Conservation (phyloP, 2,797 vertebrate genomes). For the Varecia variegata region DNA sequence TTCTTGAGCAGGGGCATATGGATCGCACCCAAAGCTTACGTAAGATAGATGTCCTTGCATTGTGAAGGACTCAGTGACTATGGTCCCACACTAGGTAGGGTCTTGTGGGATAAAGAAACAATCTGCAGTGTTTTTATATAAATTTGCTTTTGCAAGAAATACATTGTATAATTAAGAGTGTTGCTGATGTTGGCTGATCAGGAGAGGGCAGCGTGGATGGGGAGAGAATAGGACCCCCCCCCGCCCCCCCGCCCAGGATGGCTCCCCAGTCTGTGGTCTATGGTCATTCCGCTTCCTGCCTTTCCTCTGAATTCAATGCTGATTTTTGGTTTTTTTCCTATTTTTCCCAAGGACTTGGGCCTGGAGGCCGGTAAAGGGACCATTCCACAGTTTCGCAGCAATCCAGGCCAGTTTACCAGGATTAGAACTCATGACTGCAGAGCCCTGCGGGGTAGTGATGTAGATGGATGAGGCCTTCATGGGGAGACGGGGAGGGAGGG, state of each 20-base stretch:
- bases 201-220: background rate
- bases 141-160: background rate
- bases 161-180: too few species aligned
- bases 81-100: background rate
- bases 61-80: background rate
- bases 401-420: background rate
- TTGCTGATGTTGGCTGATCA: background rate
- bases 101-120: background rate
- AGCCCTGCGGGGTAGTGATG: too few species aligned
- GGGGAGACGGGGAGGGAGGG: background rate
- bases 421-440: background rate
- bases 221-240: too few species aligned
- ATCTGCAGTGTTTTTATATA: background rate
- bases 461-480: background rate
- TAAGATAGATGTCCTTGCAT: background rate
- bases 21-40: background rate
- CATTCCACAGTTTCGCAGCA: background rate
- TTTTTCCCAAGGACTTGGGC: background rate
- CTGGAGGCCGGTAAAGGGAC: background rate
- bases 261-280: background rate
- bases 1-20: background rate
- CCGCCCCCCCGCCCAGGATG: rapidly evolving
- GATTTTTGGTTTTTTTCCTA: background rate
- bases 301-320: background rate
- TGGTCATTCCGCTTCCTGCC: background rate